These are phyloP conservation scores for Sebastes kiyomatsui DNA, from an alignment of 2,797 vertebrate genomes.

Conservation along the genomic window DNA sequence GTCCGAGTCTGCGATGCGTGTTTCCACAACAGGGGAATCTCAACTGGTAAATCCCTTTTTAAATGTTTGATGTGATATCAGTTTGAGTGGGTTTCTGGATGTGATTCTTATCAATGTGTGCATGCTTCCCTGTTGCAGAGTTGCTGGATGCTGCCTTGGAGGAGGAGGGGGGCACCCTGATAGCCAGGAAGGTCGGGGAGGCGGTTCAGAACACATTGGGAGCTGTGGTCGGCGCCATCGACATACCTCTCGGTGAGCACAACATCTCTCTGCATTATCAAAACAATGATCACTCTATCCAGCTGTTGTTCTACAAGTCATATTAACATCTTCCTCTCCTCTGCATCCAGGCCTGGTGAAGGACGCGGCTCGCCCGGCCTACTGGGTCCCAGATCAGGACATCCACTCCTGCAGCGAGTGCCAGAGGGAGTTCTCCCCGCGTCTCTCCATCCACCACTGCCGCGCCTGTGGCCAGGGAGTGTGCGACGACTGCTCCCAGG, in stretches of 20 bases:
- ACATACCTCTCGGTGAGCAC: constrained; percentile 94
- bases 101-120: background rate
- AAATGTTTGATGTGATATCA: rapidly evolving
- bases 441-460: constrained; percentile 98
- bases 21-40: constrained; percentile 82
- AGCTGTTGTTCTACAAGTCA: background rate
- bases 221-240: constrained; percentile 95
- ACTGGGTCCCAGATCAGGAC: constrained; percentile 98
- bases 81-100: background rate
- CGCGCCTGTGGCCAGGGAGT: constrained; percentile 97
- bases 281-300: background rate
- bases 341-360: constrained; percentile 89
- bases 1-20: constrained; percentile 95
- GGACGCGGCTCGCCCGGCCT: constrained; percentile 94
- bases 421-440: constrained; percentile 91
- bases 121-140: constrained; percentile 60
- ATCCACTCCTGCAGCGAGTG: constrained; percentile 92
- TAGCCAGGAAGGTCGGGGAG: constrained; percentile 96
- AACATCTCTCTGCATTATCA: background rate
- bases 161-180: constrained; percentile 94
- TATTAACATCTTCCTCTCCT: background rate
- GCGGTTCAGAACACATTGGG: constrained; percentile 97
- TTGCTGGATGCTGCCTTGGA: constrained; percentile 82
- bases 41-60: constrained; percentile 67
- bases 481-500: constrained; percentile 93